A percentile compares a stretch with the other conserved stretches of the same genome.
phyloP scores from a whole-genome alignment of 2,888 invertebrate genomes.

The Lobophora halterata region DNA sequence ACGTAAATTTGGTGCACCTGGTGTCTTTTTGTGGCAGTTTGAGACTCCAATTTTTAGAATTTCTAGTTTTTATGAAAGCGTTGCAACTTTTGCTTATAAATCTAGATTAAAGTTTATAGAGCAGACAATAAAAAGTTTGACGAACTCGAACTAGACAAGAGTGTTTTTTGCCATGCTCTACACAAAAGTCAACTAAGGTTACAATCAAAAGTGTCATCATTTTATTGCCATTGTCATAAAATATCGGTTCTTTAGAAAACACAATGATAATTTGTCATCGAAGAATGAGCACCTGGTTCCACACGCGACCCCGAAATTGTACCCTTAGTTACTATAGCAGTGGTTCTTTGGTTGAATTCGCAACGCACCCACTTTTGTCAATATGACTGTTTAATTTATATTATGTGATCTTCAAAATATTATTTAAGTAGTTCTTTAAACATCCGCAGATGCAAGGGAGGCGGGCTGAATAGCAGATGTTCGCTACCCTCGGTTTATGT shows the following conservation, averaged over 20 bases:
- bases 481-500: slow-evolving; percentile 47
- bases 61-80: no score
- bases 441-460: slow-evolving; percentile 66
- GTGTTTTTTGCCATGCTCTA: slow-evolving; percentile 35
- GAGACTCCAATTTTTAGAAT: no score
- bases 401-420: slow-evolving; percentile 75
- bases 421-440: slow-evolving; percentile 77
- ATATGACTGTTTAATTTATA: slow-evolving; percentile 76
- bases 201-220: slow-evolving; percentile 53
- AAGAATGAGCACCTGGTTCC: slow-evolving; percentile 64
- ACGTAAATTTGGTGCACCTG: no score
- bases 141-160: slow-evolving; percentile 1
- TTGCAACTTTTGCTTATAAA: no score
- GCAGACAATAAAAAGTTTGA: slow-evolving; percentile 4
- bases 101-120: no score
- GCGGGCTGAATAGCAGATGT: slow-evolving; percentile 65
- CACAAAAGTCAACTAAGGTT: slow-evolving; percentile 48
- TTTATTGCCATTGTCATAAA: slow-evolving; percentile 57
- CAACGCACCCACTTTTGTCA: slow-evolving; percentile 70
- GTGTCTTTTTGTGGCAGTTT: no score
- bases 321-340: slow-evolving; percentile 29
- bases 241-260: slow-evolving; percentile 53
- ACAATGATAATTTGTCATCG: slow-evolving; percentile 77
- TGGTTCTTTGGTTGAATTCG: slow-evolving; percentile 54
- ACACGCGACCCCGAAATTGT: slow-evolving; percentile 62